Percentiles rank a stretch among this genome's conserved stretches.
These are phyloP conservation scores for Nymphalis c-album DNA, from an alignment of 2,888 invertebrate species.

Conservation along the genomic window DNA sequence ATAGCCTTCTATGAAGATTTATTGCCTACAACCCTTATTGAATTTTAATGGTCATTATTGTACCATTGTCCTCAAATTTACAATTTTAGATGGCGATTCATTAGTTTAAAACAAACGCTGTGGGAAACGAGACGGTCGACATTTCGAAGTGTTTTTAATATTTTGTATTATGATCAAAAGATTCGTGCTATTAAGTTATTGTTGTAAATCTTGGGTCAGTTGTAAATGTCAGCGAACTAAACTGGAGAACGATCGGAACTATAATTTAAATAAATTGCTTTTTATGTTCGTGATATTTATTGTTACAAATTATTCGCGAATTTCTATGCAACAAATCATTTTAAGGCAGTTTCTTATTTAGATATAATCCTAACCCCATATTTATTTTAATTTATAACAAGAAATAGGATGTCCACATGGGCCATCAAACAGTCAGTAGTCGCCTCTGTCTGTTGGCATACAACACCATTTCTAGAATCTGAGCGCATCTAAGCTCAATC, in stretches of 20 bases:
- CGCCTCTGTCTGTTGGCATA: too few species aligned
- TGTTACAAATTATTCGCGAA: constrained; percentile 26
- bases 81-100: constrained; percentile 41
- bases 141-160: constrained; percentile 52
- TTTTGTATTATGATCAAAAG: constrained; percentile 48
- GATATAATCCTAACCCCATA: too few species aligned
- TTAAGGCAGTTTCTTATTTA: neutral
- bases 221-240: constrained; percentile 47
- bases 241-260: constrained; percentile 25
- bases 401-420: too few species aligned
- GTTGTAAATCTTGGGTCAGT: constrained; percentile 44
- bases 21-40: constrained; percentile 70
- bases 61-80: constrained; percentile 59
- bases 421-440: too few species aligned
- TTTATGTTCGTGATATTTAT: constrained; percentile 29
- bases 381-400: too few species aligned
- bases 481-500: too few species aligned
- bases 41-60: constrained; percentile 73
- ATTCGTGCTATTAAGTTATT: constrained; percentile 52
- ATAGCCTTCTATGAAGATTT: constrained; percentile 80
- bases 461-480: too few species aligned
- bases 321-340: constrained; percentile 10
- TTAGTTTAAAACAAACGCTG: constrained; percentile 44
- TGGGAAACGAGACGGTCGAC: constrained; percentile 45
- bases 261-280: constrained; percentile 30